A percentile compares a stretch with the other conserved stretches of the same genome.
These are phyloP conservation scores for Toxonevra muliebris DNA, from an alignment of 2,888 invertebrate species.

Conservation along the genomic window DNA sequence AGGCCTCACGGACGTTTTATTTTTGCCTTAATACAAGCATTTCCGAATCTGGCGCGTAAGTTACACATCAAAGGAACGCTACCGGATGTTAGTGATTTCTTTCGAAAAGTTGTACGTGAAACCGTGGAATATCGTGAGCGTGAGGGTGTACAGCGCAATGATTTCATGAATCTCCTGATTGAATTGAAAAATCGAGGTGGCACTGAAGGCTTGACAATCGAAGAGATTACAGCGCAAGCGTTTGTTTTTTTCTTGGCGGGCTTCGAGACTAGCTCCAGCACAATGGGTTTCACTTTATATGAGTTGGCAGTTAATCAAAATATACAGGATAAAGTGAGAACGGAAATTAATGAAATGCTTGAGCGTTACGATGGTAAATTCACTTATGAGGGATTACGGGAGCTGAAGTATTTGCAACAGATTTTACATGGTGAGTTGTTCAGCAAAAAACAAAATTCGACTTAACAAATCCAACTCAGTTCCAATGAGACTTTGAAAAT, in stretches of 20 bases:
- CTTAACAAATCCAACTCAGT: no score
- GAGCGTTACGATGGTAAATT: slow-evolving; percentile 45
- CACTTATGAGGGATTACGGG: slow-evolving; percentile 51
- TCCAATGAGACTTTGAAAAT: no score
- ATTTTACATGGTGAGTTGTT: slow-evolving; percentile 50
- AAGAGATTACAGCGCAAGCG: slow-evolving; percentile 68
- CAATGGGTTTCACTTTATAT: slow-evolving; percentile 64
- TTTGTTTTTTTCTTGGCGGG: slow-evolving; percentile 69
- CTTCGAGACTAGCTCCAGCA: slow-evolving; percentile 68
- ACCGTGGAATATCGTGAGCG: slow-evolving; percentile 62
- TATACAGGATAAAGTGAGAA: slow-evolving; percentile 48
- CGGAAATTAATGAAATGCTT: slow-evolving; percentile 48
- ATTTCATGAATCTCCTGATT: slow-evolving; percentile 68
- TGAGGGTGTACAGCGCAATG: slow-evolving; percentile 61
- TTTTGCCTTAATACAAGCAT: slow-evolving; percentile 45
- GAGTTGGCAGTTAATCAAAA: slow-evolving; percentile 53
- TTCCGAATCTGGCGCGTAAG: slow-evolving; percentile 44
- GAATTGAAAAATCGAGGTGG: slow-evolving; percentile 58
- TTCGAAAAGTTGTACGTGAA: slow-evolving; percentile 56
- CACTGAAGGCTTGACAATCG: slow-evolving; percentile 58
- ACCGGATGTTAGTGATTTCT: slow-evolving; percentile 53
- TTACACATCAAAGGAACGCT: slow-evolving; percentile 46
- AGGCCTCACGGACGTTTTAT: slow-evolving; percentile 45
- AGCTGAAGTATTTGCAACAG: slow-evolving; percentile 51
- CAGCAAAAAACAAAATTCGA: no score